phyloP scores from a whole-genome alignment of 2,113 vertebrate genomes.

The Lampris megalopsis region DNA sequence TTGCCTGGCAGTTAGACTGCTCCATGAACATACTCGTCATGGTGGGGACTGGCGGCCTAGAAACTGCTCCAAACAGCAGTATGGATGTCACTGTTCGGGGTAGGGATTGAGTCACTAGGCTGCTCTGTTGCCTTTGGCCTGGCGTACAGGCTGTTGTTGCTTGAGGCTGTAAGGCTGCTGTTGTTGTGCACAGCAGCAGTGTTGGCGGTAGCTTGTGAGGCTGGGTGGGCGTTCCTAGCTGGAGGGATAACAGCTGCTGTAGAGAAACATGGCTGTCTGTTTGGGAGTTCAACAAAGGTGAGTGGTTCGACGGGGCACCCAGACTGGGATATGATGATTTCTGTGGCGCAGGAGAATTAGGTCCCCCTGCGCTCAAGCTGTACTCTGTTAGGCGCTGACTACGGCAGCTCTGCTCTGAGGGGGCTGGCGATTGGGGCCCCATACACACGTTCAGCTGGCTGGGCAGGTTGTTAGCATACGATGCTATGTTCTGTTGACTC shows the following conservation, averaged over 20 bases:
- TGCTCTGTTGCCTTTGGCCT: too few relatives aligned
- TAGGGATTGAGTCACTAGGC: neutral
- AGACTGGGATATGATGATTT: neutral
- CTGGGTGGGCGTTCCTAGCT: neutral
- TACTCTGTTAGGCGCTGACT: neutral
- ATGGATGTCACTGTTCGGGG: neutral
- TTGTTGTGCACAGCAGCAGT: too few relatives aligned
- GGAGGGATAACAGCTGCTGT: neutral
- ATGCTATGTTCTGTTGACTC: too few relatives aligned
- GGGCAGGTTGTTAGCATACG: too few relatives aligned
- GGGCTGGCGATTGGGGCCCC: neutral
- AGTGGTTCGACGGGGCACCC: neutral
- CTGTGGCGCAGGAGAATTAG: neutral
- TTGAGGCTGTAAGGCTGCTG: too few relatives aligned
- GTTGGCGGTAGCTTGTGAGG: too few relatives aligned
- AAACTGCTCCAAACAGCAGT: neutral
- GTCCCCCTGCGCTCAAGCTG: neutral
- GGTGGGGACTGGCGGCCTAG: too few relatives aligned
- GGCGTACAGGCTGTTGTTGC: too few relatives aligned
- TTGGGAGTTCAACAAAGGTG: neutral
- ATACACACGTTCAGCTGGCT: neutral
- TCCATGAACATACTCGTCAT: too few relatives aligned
- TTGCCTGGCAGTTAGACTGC: too few relatives aligned
- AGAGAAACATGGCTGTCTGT: neutral
- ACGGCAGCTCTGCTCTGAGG: neutral